These are phyloP conservation scores for Hucho hucho DNA, from an alignment of 2,113 vertebrate species.

Conservation along the genomic window DNA sequence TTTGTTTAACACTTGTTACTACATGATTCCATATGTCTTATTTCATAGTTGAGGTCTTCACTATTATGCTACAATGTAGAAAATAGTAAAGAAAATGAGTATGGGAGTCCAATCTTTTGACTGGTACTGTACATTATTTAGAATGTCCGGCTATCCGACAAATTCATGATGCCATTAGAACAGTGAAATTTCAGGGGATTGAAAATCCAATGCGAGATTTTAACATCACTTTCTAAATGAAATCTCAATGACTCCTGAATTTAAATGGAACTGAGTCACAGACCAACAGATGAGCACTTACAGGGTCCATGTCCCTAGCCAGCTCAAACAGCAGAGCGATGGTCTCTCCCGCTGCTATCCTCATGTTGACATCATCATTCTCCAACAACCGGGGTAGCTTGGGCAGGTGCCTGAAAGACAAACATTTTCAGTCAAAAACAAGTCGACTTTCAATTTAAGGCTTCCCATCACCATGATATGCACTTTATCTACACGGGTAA, in stretches of 20 bases:
- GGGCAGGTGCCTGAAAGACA: slow-evolving; percentile 81
- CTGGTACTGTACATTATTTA: too few species aligned
- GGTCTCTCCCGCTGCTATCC: slow-evolving; percentile 93
- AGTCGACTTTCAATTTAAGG: neutral
- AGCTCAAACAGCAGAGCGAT: slow-evolving; percentile 93
- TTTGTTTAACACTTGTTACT: too few species aligned
- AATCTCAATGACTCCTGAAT: neutral
- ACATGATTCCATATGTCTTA: too few species aligned
- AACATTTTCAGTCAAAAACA: neutral
- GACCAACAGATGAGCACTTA: slow-evolving; percentile 66
- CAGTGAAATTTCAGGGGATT: neutral
- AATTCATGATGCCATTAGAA: too few species aligned
- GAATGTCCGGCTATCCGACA: too few species aligned
- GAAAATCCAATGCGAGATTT: neutral
- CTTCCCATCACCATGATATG: neutral
- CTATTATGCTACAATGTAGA: too few species aligned
- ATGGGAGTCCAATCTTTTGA: too few species aligned
- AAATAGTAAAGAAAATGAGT: too few species aligned
- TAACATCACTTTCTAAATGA: neutral
- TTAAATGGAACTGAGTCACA: neutral
- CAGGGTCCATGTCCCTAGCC: slow-evolving; percentile 85
- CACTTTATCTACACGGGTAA: neutral
- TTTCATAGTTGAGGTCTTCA: too few species aligned
- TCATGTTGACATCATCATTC: slow-evolving; percentile 95
- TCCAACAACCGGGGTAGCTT: slow-evolving; percentile 89